Evolutionary conservation across 1,140 invertebrate genomes (phyloP), one percentile per base, ranked within the genome.

Genomic region (Polypedilum pembai): DNA sequence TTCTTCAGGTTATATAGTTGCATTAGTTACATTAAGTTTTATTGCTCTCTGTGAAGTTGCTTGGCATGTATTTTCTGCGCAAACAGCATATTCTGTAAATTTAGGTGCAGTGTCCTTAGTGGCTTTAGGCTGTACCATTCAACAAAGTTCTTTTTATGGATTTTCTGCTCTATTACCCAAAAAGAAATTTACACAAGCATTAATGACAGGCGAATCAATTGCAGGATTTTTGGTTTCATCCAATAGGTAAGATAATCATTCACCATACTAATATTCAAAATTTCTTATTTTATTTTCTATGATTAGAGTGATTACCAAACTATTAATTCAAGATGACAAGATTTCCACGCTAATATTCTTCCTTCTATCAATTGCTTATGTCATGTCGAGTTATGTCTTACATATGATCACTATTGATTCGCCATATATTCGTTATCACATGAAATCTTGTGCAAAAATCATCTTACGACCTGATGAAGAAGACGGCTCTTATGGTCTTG

Each of bases 81-180:
- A 82, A 12, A 85, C 86, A 3, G 89, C 89, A 1, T 96, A 96
- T 79, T 88, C 86, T 33, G 89, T 94, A 20, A 95, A 94, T 80
- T 85, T 96, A 78, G 85, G 91, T 0, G 92, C 92, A 5, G 91
- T 96, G 4, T 92, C 91, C 4, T 83, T 94, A 41, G 91, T 95
- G 0, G 92, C 94, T 12, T 86, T 96, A 74, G 94, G 94, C 15
- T 95, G 94, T 79, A 94, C 93, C 83, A 90, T 96, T 72, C 94
- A 96, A 82, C 94, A 96, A 83, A 94, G 93, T 0, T 95, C 93
- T 82, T 96, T 95, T 83, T 96, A 96, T 81, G 94, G 94, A 8
- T 96, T 94, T 79, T 94, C 94, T 1, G 94, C 93, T 75, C 95
- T 95, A 89, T 83, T 96, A 74, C 94, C 94, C 17, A 89, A 89